Conservation (phyloP, 2,888 invertebrate genomes). For the Chrysodeixis includens region DNA sequence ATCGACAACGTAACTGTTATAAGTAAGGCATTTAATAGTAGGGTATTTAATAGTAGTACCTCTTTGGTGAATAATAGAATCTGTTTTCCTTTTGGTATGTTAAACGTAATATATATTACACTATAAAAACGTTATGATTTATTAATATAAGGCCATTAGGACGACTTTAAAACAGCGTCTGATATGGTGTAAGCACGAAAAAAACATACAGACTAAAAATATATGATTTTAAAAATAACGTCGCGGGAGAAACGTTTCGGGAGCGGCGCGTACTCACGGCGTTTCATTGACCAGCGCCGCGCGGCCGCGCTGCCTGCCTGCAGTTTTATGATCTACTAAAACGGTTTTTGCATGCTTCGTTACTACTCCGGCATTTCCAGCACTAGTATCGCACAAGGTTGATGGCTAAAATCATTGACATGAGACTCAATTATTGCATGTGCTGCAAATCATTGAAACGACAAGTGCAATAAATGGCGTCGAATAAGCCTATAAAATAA, state of each 20-base stretch:
- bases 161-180: slow-evolving; percentile 14
- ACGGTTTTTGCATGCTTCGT: slow-evolving; percentile 16
- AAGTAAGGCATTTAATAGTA: neutral
- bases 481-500: too few relatives aligned
- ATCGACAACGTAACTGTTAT: neutral
- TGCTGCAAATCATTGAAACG: neutral
- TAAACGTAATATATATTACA: neutral
- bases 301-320: slow-evolving; percentile 17
- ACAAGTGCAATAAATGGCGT: neutral
- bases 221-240: slow-evolving; percentile 50
- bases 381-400: neutral
- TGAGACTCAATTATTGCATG: neutral
- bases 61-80: neutral
- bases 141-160: slow-evolving; percentile 7
- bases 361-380: neutral
- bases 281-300: slow-evolving; percentile 41
- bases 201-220: slow-evolving; percentile 49
- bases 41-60: too few relatives aligned
- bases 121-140: too few relatives aligned
- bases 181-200: slow-evolving; percentile 25
- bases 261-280: slow-evolving; percentile 42
- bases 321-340: slow-evolving; percentile 16
- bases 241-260: slow-evolving; percentile 17
- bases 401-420: neutral
- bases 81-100: neutral